phyloP scores from a whole-genome alignment of 2,797 vertebrate genomes.

The Gouania willdenowi region DNA sequence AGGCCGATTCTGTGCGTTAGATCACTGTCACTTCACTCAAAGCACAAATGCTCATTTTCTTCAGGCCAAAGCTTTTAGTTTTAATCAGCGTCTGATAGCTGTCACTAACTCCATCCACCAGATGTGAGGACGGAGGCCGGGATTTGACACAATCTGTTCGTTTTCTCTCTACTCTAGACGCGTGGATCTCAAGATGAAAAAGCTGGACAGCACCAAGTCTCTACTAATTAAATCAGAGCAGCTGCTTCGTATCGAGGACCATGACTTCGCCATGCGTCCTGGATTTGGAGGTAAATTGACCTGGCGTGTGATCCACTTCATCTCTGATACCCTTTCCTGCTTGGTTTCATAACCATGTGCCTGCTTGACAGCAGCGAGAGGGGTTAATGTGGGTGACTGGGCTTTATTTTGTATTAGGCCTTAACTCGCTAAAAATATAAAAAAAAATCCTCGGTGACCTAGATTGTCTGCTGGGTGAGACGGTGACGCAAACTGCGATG shows the following conservation, averaged over 20 bases:
- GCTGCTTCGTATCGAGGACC: constrained; percentile 86
- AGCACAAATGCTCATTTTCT: constrained; percentile 20
- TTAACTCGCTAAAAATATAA: too few relatives aligned
- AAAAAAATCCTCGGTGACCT: constrained; percentile 63
- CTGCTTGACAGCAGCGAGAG: constrained; percentile 7
- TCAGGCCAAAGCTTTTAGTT: constrained; percentile 11
- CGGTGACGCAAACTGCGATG: constrained; percentile 51
- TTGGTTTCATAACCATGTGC: constrained; percentile 2
- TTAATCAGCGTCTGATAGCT: constrained; percentile 44
- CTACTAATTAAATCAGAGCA: constrained; percentile 83
- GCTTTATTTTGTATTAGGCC: constrained; percentile 47
- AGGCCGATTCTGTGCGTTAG: constrained; percentile 1
- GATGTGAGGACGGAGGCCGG: constrained; percentile 29
- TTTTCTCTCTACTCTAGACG: constrained; percentile 50
- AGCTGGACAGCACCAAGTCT: constrained; percentile 85
- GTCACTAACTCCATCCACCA: constrained; percentile 31
- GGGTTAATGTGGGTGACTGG: constrained; percentile 66
- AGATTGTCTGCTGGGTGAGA: constrained; percentile 63
- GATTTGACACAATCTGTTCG: constrained; percentile 23
- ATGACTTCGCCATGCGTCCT: constrained; percentile 89
- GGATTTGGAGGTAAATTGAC: constrained; percentile 89
- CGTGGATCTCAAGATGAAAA: constrained; percentile 78
- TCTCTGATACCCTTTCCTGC: not conserved
- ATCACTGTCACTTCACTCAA: constrained; percentile 1
- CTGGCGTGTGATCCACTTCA: too few relatives aligned